Conservation (phyloP, 2,888 invertebrate genomes). For the Phymatocera aterrima region DNA sequence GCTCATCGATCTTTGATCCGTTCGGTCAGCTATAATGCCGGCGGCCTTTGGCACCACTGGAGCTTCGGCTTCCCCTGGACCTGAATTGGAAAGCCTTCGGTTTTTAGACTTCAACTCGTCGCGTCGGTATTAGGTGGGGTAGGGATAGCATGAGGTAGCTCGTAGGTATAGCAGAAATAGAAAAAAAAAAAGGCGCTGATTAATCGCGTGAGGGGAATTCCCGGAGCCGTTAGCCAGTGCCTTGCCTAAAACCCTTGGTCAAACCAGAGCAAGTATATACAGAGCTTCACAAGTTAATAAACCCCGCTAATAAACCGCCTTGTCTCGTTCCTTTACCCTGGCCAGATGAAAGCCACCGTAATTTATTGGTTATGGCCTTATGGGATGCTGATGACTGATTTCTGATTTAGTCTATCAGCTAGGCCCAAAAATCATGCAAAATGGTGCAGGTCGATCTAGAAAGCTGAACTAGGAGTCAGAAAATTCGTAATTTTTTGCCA, state of each 20-base stretch:
- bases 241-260: slow-evolving; percentile 4
- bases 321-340: background rate
- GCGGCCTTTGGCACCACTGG: background rate
- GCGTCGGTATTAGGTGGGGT: too few relatives aligned
- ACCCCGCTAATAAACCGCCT: slow-evolving; percentile 30
- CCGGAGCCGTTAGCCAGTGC: slow-evolving; percentile 3
- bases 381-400: slow-evolving; percentile 10
- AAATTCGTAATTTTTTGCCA: too few relatives aligned
- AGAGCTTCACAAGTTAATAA: slow-evolving; percentile 30
- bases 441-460: too few relatives aligned
- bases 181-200: slow-evolving; percentile 7
- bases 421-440: too few relatives aligned
- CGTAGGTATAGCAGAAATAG: background rate
- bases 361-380: background rate
- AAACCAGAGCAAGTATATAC: background rate
- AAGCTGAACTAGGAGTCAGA: too few relatives aligned
- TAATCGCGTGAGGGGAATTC: slow-evolving; percentile 29
- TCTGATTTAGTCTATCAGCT: too few relatives aligned
- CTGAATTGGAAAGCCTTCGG: background rate
- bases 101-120: background rate
- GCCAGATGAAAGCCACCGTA: background rate
- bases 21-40: slow-evolving; percentile 17
- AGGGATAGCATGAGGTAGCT: background rate
- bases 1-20: slow-evolving; percentile 30
- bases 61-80: background rate